phyloP scores from a whole-genome alignment of 2,888 invertebrate species.

The Heteromurus nitidus region DNA sequence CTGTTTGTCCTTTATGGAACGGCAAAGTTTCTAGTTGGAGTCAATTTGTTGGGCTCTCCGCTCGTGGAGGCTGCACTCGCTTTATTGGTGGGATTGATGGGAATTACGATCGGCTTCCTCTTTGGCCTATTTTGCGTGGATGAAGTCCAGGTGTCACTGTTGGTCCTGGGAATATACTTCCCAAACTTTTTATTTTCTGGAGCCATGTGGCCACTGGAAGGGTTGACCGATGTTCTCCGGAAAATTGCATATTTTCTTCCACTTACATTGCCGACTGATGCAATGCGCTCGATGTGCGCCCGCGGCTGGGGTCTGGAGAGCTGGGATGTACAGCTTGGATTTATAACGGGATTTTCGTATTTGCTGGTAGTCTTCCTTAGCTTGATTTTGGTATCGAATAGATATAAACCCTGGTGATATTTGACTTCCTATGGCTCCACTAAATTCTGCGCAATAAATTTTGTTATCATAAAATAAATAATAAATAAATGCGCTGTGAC shows the following conservation, averaged over 20 bases:
- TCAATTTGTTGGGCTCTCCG: background rate
- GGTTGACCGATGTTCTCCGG: background rate
- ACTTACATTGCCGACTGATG: background rate
- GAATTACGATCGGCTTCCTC: background rate
- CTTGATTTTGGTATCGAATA: too few relatives aligned
- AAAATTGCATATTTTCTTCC: background rate
- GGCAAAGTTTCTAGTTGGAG: background rate
- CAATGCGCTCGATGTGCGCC: background rate
- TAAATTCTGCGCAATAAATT: too few relatives aligned
- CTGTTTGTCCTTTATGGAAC: background rate
- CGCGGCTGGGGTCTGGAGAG: background rate
- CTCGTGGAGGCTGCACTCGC: background rate
- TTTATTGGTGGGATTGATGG: background rate
- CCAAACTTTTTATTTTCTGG: background rate
- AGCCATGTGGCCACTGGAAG: background rate
- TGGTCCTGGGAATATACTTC: background rate
- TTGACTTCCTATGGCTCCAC: too few relatives aligned
- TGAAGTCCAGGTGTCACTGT: background rate
- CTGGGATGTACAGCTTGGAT: too few relatives aligned
- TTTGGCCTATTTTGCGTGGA: background rate
- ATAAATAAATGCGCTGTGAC: too few relatives aligned
- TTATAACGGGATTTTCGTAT: too few relatives aligned
- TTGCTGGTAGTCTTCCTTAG: too few relatives aligned
- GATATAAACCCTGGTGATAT: too few relatives aligned
- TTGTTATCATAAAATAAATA: too few relatives aligned